These are phyloP conservation scores for Kryptopterus vitreolus DNA, from an alignment of 2,797 vertebrate species.

Conservation along the genomic window DNA sequence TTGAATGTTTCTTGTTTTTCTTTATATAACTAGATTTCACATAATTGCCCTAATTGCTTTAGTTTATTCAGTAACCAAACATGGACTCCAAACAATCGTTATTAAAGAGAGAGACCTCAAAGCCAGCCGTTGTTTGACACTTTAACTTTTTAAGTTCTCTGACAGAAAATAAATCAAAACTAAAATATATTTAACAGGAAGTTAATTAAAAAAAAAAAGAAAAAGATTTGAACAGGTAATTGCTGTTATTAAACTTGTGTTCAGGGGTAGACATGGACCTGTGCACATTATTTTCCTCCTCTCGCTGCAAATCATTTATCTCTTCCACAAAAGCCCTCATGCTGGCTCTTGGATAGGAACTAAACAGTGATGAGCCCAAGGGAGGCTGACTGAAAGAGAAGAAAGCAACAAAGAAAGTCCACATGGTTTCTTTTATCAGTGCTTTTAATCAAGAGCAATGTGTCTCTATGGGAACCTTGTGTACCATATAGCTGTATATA, in stretches of 20 bases:
- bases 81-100: not conserved
- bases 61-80: no score
- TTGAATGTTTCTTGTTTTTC: not conserved
- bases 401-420: constrained; percentile 30
- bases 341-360: not conserved
- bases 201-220: not conserved
- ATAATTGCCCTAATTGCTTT: not conserved
- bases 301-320: constrained; percentile 3
- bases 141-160: not conserved
- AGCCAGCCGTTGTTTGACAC: not conserved
- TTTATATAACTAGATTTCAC: not conserved
- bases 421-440: constrained; percentile 47
- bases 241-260: constrained; percentile 22
- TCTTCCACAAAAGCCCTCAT: not conserved
- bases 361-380: constrained; percentile 6
- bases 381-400: constrained; percentile 47
- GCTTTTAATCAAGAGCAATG: constrained; percentile 45
- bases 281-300: constrained; percentile 5
- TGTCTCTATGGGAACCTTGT: constrained; percentile 51
- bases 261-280: not conserved
- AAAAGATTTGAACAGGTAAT: constrained; percentile 30
- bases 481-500: constrained; percentile 23
- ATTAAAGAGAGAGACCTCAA: not conserved
- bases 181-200: not conserved
- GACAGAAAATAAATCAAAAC: not conserved